phyloP scores from a whole-genome alignment of 1,140 invertebrate genomes.

The Frieseomelitta varia region DNA sequence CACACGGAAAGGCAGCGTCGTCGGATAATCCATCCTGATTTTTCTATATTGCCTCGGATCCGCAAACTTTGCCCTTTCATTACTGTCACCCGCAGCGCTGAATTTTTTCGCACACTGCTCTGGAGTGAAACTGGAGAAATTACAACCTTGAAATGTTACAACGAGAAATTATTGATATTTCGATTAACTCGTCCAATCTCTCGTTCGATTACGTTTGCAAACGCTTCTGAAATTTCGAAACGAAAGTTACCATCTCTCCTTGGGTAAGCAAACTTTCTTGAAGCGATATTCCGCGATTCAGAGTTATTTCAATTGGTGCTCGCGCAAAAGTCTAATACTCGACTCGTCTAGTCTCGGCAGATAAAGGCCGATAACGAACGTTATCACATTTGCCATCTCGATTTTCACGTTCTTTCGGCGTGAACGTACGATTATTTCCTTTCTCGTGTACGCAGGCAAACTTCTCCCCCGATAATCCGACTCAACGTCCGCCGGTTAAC shows the following conservation, averaged over 20 bases:
- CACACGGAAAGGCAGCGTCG: conserved; percentile 26
- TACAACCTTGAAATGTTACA: background rate
- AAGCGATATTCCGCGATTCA: too few species aligned
- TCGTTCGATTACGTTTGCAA: background rate
- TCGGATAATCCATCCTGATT: conserved; percentile 40
- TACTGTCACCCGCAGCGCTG: background rate
- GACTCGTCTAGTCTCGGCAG: background rate
- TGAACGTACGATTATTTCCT: conserved; percentile 57
- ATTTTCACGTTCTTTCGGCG: background rate
- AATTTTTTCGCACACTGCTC: background rate
- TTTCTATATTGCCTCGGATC: conserved; percentile 29
- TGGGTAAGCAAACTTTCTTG: too few species aligned
- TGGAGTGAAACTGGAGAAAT: background rate
- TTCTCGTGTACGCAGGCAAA: conserved; percentile 18
- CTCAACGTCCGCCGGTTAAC: conserved; percentile 58
- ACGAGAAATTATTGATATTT: too few species aligned
- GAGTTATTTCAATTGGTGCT: too few species aligned
- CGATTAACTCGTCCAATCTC: too few species aligned
- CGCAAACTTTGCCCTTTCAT: conserved; percentile 27
- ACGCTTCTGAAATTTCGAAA: too few species aligned
- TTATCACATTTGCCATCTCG: background rate
- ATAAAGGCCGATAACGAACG: background rate
- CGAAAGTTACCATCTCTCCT: too few species aligned
- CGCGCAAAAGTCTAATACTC: too few species aligned
- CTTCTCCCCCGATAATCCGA: conserved; percentile 53